phyloP scores from a whole-genome alignment of 2,888 invertebrate species.

The Drosophila mimetica region DNA sequence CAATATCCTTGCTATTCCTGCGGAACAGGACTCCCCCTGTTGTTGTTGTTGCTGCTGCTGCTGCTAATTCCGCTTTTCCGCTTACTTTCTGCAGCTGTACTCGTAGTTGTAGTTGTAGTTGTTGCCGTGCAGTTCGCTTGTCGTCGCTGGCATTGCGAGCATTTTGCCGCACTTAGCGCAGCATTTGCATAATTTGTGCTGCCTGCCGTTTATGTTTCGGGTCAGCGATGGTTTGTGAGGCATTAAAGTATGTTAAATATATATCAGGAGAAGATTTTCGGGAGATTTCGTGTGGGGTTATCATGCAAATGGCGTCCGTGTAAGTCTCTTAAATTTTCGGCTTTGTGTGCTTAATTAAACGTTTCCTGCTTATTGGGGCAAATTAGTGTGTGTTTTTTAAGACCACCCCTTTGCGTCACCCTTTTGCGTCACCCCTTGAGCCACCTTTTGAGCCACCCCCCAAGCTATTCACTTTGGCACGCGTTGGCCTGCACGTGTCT shows the following conservation, averaged over 20 bases:
- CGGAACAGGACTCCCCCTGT: constrained; percentile 29
- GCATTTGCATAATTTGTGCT: constrained; percentile 54
- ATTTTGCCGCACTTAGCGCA: constrained; percentile 54
- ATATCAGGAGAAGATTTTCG: constrained; percentile 13
- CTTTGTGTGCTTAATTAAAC: constrained; percentile 34
- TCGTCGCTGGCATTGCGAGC: constrained; percentile 52
- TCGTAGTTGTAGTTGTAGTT: constrained; percentile 15
- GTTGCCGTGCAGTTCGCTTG: constrained; percentile 11
- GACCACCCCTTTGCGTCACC: constrained; percentile 6
- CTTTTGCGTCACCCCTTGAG: too few species aligned
- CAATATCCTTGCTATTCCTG: constrained; percentile 30
- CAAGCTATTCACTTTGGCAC: constrained; percentile 35
- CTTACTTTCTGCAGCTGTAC: constrained; percentile 30
- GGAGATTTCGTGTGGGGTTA: constrained; percentile 8
- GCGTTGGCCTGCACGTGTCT: constrained; percentile 66
- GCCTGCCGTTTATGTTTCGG: constrained; percentile 29
- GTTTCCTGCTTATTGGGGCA: constrained; percentile 39
- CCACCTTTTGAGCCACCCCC: constrained; percentile 10
- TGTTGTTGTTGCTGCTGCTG: constrained; percentile 38
- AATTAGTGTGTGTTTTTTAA: constrained; percentile 27
- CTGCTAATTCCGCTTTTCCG: constrained; percentile 29
- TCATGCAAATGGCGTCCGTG: constrained; percentile 27
- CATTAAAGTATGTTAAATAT: constrained; percentile 5
- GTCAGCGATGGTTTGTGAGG: neutral
- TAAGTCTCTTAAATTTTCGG: constrained; percentile 29